Conservation (phyloP, 2,113 vertebrate species). For the Sphaerodactylus townsendi region DNA sequence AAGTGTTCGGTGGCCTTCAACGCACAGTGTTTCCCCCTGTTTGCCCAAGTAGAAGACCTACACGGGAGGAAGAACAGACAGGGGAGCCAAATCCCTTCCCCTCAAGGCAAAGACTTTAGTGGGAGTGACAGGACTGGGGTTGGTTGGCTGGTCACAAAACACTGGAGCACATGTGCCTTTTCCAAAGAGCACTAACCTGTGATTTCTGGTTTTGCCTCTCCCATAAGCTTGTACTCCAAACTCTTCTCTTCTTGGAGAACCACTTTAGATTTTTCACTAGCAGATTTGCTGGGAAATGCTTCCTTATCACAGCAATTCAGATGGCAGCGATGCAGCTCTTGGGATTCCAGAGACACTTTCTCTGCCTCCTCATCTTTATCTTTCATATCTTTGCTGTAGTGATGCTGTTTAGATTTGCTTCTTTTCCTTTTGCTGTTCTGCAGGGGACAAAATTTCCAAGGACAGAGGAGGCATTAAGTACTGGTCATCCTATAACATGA, state of each 20-base stretch:
- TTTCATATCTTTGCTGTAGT: conserved; percentile 72
- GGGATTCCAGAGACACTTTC: conserved; percentile 46
- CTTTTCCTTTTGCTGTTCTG: conserved; percentile 81
- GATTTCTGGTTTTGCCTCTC: conserved; percentile 28
- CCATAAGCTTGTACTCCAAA: conserved; percentile 37
- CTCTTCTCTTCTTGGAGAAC: conserved; percentile 57
- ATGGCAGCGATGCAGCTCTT: conserved; percentile 44
- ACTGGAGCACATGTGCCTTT: background rate
- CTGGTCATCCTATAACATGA: background rate
- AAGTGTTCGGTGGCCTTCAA: too few species aligned
- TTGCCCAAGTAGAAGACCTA: too few species aligned
- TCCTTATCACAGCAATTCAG: conserved; percentile 64
- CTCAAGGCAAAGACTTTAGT: background rate
- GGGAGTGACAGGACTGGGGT: background rate
- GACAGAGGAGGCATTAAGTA: conserved; percentile 16
- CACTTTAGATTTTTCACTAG: conserved; percentile 55
- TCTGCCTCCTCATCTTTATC: conserved; percentile 62
- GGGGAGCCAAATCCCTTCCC: too few species aligned
- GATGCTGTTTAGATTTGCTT: conserved; percentile 80
- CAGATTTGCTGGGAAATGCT: conserved; percentile 48
- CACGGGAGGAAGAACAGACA: too few species aligned
- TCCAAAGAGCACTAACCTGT: conserved; percentile 67
- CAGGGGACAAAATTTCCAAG: conserved; percentile 18
- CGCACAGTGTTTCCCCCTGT: too few species aligned
- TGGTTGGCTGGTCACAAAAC: background rate